Conservation (phyloP, 2,113 vertebrate species). For the Erythrolamprus reginae region DNA sequence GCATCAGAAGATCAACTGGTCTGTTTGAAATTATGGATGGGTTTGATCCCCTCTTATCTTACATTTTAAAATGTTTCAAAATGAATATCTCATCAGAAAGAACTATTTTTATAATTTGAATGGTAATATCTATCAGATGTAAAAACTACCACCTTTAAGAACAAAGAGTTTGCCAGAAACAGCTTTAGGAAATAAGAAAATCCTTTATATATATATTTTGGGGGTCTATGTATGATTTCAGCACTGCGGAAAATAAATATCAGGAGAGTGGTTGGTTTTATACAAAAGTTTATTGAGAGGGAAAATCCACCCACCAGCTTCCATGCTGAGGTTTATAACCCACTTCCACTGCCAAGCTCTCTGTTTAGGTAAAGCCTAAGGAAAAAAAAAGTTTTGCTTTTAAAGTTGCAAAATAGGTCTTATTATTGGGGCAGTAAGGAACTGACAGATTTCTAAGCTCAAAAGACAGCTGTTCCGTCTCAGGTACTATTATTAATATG, state of each 20-base stretch:
- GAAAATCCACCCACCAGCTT: conserved; percentile 84
- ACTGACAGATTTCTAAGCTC: conserved; percentile 78
- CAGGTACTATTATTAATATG: conserved; percentile 94
- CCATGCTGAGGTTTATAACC: conserved; percentile 85
- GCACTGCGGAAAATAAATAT: conserved; percentile 84
- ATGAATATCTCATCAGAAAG: not conserved
- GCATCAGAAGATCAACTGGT: not conserved
- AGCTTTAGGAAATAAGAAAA: conserved; percentile 74
- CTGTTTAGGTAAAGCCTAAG: conserved; percentile 86
- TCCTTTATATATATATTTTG: conserved; percentile 69
- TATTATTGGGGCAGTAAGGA: conserved; percentile 68
- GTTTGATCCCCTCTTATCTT: not conserved
- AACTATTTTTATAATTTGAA: conserved; percentile 27
- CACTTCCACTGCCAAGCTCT: conserved; percentile 86
- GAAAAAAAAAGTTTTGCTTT: conserved; percentile 77
- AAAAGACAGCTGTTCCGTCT: conserved; percentile 95
- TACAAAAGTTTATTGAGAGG: conserved; percentile 83
- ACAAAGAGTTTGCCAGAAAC: conserved; percentile 61
- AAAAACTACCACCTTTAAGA: conserved; percentile 48
- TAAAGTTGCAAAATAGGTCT: conserved; percentile 80
- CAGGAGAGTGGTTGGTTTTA: conserved; percentile 86
- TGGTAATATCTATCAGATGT: conserved; percentile 45
- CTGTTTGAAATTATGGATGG: not conserved
- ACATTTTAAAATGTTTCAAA: not conserved
- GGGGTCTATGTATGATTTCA: conserved; percentile 77